Percentiles rank a stretch among this genome's conserved stretches.
Conservation (phyloP, 1,140 invertebrate genomes). For the Cydia amplana region DNA sequence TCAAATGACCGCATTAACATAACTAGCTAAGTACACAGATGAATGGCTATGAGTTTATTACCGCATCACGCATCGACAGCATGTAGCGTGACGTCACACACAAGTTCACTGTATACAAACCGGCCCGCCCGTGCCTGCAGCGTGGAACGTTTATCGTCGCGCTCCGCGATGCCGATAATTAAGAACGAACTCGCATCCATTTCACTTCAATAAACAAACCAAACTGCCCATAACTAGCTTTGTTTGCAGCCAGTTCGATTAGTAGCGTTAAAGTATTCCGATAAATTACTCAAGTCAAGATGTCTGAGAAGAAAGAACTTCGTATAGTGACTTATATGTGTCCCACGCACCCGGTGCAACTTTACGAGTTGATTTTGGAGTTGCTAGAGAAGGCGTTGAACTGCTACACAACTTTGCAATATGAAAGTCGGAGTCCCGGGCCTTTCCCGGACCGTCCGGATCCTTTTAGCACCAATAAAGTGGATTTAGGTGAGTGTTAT, state of each 20-base stretch:
- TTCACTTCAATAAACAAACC: constrained; percentile 29
- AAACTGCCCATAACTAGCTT: constrained; percentile 24
- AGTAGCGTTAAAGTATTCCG: constrained; percentile 15
- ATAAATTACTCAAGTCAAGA: constrained; percentile 41
- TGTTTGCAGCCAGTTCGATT: constrained; percentile 6
- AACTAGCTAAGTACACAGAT: neutral
- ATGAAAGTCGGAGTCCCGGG: constrained; percentile 80
- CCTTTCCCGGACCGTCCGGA: constrained; percentile 77
- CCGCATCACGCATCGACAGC: constrained; percentile 40
- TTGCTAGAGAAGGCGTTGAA: constrained; percentile 79
- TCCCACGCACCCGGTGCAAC: constrained; percentile 81
- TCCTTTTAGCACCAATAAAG: constrained; percentile 79
- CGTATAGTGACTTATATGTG: constrained; percentile 82
- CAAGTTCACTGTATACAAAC: constrained; percentile 38
- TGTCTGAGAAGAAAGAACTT: constrained; percentile 67
- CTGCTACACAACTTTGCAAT: constrained; percentile 78
- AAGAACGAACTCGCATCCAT: constrained; percentile 34
- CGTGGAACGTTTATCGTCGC: constrained; percentile 54
- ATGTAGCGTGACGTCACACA: constrained; percentile 42
- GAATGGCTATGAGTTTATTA: neutral
- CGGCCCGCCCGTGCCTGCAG: constrained; percentile 48
- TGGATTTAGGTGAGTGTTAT: constrained; percentile 80
- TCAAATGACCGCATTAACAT: neutral
- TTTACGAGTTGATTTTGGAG: constrained; percentile 81
- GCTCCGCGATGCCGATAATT: constrained; percentile 42